A percentile compares a stretch with the other conserved stretches of the same genome.
phyloP scores from a whole-genome alignment of 2,888 invertebrate genomes.

The Melangyna quadrimaculata region DNA sequence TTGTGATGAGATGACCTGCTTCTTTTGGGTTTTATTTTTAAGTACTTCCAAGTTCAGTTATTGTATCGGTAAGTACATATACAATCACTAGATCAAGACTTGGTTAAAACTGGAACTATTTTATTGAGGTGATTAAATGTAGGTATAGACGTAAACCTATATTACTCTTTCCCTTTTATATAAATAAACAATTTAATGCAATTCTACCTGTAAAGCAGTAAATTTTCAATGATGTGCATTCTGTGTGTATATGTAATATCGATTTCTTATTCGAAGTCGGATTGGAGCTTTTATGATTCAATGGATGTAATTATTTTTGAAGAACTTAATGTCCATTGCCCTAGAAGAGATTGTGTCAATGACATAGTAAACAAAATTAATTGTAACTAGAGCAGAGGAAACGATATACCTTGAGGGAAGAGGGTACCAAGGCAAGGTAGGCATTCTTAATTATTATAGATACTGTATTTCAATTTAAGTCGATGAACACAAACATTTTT shows the following conservation, averaged over 20 bases:
- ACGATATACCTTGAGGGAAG: too few species aligned
- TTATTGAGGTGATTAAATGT: constrained; percentile 38
- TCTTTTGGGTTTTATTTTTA: constrained; percentile 1
- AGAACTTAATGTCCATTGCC: not conserved
- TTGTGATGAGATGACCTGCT: constrained; percentile 14
- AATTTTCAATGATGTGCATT: not conserved
- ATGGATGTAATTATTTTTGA: not conserved
- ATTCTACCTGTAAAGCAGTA: not conserved
- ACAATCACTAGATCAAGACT: constrained; percentile 27
- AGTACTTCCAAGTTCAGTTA: not conserved
- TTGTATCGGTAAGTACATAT: too few species aligned
- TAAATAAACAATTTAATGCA: not conserved
- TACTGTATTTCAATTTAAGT: too few species aligned
- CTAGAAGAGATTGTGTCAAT: not conserved
- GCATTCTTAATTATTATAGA: too few species aligned
- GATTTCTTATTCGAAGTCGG: constrained; percentile 22
- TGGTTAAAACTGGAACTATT: constrained; percentile 44
- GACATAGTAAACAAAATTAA: not conserved
- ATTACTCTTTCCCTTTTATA: too few species aligned
- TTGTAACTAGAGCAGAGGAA: not conserved
- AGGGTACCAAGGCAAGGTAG: too few species aligned
- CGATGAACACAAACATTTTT: too few species aligned
- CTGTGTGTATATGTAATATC: too few species aligned
- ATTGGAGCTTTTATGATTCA: constrained; percentile 43
- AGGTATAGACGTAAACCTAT: not conserved